A percentile compares a stretch with the other conserved stretches of the same genome.
phyloP scores from a whole-genome alignment of 1,140 invertebrate genomes.

The Probaryconus sp. region DNA sequence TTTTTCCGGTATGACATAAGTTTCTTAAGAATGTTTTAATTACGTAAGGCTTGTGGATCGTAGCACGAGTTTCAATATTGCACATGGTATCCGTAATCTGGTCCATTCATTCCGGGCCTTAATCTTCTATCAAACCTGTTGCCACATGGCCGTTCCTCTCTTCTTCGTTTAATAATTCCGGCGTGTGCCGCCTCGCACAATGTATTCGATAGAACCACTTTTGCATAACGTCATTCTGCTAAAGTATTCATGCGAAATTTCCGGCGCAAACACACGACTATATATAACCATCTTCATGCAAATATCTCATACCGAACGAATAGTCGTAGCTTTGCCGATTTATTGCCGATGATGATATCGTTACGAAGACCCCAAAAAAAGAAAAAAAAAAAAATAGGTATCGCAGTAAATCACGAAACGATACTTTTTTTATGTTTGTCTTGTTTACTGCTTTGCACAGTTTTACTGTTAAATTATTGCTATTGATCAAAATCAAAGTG shows the following conservation, averaged over 20 bases:
- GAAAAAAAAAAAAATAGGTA: too few relatives aligned
- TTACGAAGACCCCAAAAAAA: too few relatives aligned
- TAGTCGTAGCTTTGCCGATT: too few relatives aligned
- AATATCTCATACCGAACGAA: too few relatives aligned
- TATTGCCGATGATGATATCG: too few relatives aligned
- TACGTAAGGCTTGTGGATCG: background rate
- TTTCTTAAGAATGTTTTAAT: background rate
- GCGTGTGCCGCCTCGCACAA: conserved; percentile 5
- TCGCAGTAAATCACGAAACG: too few relatives aligned
- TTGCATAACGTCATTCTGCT: conserved; percentile 1
- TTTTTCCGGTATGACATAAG: too few relatives aligned
- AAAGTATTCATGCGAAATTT: background rate
- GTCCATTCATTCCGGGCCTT: conserved; percentile 1
- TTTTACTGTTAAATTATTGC: too few relatives aligned
- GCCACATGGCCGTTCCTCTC: conserved; percentile 23
- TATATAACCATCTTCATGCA: too few relatives aligned
- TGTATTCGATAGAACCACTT: conserved; percentile 4
- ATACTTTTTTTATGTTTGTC: too few relatives aligned
- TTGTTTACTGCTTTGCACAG: too few relatives aligned
- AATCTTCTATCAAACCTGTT: conserved; percentile 43
- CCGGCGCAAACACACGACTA: background rate
- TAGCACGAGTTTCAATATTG: background rate
- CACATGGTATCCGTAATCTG: background rate
- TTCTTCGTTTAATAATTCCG: conserved; percentile 21
- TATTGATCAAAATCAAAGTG: too few relatives aligned